phyloP scores from a whole-genome alignment of 2,113 vertebrate species.

The Pyxicephalus adspersus region DNA sequence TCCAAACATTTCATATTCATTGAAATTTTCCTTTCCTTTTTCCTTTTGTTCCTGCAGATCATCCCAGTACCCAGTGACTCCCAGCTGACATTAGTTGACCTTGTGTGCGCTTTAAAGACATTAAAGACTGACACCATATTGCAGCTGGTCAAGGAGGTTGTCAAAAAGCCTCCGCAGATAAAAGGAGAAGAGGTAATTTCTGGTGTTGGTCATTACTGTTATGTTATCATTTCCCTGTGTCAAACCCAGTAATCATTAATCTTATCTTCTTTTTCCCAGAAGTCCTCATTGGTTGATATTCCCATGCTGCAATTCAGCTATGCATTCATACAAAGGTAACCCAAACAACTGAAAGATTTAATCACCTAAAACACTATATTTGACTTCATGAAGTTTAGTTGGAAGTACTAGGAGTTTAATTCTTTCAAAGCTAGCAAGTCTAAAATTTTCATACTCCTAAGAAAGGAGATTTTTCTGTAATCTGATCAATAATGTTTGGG shows the following conservation, averaged over 20 bases:
- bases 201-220: not conserved
- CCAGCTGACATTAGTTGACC: constrained; percentile 84
- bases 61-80: constrained; percentile 76
- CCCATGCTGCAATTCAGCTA: constrained; percentile 90
- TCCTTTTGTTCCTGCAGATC: constrained; percentile 74
- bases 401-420: too few relatives aligned
- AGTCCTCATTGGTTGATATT: constrained; percentile 84
- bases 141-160: constrained; percentile 91
- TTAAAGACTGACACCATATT: constrained; percentile 83
- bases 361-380: too few relatives aligned
- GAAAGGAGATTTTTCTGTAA: too few relatives aligned
- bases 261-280: constrained; percentile 68
- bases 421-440: too few relatives aligned
- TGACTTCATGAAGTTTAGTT: too few relatives aligned
- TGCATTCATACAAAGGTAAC: constrained; percentile 87
- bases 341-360: not conserved
- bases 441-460: too few relatives aligned
- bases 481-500: too few relatives aligned
- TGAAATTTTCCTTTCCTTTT: not conserved
- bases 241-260: not conserved
- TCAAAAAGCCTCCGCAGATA: constrained; percentile 90
- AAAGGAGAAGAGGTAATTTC: constrained; percentile 86
- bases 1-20: not conserved
- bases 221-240: not conserved
- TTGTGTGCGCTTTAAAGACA: constrained; percentile 83